Evolutionary conservation across 35 echinoderm and acorn worm genomes (phyloP).

Genomic region (Patiria miniata): DNA sequence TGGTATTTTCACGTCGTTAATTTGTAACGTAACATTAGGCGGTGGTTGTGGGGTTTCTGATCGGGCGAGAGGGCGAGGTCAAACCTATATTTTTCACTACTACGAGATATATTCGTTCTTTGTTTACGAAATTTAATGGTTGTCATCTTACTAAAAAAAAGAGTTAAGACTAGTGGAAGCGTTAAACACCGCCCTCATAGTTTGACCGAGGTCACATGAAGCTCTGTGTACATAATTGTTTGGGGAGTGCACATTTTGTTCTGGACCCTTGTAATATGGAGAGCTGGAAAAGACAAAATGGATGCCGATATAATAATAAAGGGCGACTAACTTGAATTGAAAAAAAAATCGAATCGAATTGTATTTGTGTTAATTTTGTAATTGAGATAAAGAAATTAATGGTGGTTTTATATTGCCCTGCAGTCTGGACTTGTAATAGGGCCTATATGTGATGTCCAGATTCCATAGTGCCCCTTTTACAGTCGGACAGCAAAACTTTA

Average conservation of each 20-base stretch:
- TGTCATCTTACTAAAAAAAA: background rate
- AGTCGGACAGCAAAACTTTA: too few relatives aligned
- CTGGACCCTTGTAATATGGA: background rate
- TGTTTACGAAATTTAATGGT: slow-evolving; percentile 1
- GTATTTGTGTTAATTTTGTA: too few relatives aligned
- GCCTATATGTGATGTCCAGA: too few relatives aligned
- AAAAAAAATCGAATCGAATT: too few relatives aligned
- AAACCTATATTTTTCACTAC: slow-evolving; percentile 34
- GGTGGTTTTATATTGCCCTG: too few relatives aligned
- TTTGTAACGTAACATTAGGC: background rate
- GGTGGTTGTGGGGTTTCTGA: background rate
- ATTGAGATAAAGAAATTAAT: too few relatives aligned
- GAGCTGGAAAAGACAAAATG: slow-evolving; percentile 15
- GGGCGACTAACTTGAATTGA: background rate
- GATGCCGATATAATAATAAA: slow-evolving; percentile 23
- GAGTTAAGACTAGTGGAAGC: background rate
- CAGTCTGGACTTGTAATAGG: too few relatives aligned
- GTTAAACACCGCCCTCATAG: slow-evolving; percentile 22
- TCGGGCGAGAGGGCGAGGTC: slow-evolving; percentile 14
- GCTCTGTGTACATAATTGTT: slow-evolving; percentile 24
- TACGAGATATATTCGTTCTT: background rate
- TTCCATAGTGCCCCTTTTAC: too few relatives aligned
- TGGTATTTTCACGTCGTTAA: background rate
- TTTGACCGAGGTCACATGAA: slow-evolving; percentile 1
- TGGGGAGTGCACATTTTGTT: background rate